Percentiles rank a stretch among this genome's conserved stretches.
phyloP scores from a whole-genome alignment of 2,113 vertebrate species.

The Cyanoliseus patagonus region DNA sequence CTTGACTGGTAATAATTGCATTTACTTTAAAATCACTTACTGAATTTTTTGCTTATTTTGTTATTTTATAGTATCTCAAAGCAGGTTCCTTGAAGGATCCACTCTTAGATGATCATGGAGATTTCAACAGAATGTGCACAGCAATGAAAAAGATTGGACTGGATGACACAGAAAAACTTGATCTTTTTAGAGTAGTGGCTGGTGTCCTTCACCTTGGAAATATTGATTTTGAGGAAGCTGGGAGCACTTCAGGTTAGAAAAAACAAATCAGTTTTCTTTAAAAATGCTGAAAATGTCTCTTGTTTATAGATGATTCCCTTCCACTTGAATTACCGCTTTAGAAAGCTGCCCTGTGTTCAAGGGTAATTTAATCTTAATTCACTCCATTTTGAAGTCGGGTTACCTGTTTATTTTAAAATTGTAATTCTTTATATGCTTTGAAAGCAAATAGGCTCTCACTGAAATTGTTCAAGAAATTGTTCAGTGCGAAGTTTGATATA shows the following conservation, averaged over 20 bases:
- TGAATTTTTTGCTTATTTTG: background rate
- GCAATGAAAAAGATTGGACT: slow-evolving; percentile 98
- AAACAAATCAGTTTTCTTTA: background rate
- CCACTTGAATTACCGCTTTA: background rate
- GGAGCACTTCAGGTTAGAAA: slow-evolving; percentile 90
- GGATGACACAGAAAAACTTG: slow-evolving; percentile 91
- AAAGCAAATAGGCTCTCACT: background rate
- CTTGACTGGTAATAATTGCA: background rate
- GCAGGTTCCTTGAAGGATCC: slow-evolving; percentile 92
- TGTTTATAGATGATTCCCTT: background rate
- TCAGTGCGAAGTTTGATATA: background rate
- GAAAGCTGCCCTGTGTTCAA: background rate
- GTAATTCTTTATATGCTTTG: background rate
- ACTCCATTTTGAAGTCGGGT: background rate
- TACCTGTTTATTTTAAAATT: background rate
- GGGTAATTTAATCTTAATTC: background rate
- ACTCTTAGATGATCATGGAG: slow-evolving; percentile 91
- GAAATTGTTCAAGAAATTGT: background rate
- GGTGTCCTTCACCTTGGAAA: slow-evolving; percentile 97
- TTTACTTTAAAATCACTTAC: background rate
- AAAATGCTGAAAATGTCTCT: background rate
- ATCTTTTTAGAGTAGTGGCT: slow-evolving; percentile 94
- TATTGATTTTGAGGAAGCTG: slow-evolving; percentile 96
- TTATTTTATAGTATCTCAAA: slow-evolving; percentile 85
- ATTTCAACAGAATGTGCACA: slow-evolving; percentile 92